A percentile compares a stretch with the other conserved stretches of the same genome.
These are phyloP conservation scores for Plumapathes pennacea DNA, from an alignment of 92 coral and sea anemone genomes.

Conservation along the genomic window DNA sequence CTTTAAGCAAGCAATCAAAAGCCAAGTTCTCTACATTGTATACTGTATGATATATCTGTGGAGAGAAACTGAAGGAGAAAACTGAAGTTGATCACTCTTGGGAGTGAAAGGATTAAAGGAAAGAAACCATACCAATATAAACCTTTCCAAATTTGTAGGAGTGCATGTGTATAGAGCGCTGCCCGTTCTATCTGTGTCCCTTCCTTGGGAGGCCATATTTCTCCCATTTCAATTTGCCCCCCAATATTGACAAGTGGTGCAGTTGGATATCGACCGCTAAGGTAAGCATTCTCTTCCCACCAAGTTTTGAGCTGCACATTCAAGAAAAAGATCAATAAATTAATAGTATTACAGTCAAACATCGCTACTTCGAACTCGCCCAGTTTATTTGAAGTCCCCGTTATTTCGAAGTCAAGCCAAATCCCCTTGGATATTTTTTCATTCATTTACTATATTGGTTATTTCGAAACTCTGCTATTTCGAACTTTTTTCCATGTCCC, in stretches of 20 bases:
- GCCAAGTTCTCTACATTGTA: too few species aligned
- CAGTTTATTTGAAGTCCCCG: background rate
- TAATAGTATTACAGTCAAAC: background rate
- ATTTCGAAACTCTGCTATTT: too few species aligned
- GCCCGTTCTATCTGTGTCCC: slow-evolving; percentile 81
- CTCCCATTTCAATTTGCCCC: slow-evolving; percentile 55
- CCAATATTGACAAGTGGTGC: slow-evolving; percentile 77
- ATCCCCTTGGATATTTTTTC: too few species aligned
- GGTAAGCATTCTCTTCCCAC: slow-evolving; percentile 93
- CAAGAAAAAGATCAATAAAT: background rate
- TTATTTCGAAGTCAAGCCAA: too few species aligned
- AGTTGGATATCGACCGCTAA: slow-evolving; percentile 66
- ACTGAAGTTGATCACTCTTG: too few species aligned
- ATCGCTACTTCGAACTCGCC: background rate
- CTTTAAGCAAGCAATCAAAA: too few species aligned
- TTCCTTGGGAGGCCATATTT: slow-evolving; percentile 73
- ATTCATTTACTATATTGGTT: too few species aligned
- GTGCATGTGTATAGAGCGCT: slow-evolving; percentile 56
- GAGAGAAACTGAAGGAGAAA: too few species aligned
- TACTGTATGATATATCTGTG: too few species aligned
- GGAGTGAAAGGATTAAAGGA: too few species aligned
- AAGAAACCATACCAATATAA: slow-evolving; percentile 71
- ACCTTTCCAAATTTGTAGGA: slow-evolving; percentile 60
- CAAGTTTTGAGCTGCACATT: slow-evolving; percentile 81
- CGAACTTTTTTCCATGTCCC: too few species aligned